Conservation (phyloP, 1,140 invertebrate genomes). For the Trachymyrmex cornetzi region DNA sequence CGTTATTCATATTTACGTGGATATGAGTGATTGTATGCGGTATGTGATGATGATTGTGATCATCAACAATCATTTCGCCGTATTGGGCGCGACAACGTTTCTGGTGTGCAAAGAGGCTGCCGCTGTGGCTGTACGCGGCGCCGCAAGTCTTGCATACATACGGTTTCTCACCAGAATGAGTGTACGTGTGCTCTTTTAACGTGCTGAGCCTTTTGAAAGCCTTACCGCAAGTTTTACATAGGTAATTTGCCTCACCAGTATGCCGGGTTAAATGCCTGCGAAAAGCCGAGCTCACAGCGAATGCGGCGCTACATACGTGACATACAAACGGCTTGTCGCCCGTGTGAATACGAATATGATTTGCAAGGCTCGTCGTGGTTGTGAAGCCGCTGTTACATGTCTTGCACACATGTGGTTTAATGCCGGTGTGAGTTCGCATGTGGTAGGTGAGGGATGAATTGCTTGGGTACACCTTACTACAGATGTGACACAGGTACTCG, state of each 20-base stretch:
- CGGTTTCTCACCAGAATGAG: conserved; percentile 88
- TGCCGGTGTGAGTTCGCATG: conserved; percentile 86
- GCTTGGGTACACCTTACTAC: conserved; percentile 86
- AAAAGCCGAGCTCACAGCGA: conserved; percentile 85
- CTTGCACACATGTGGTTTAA: conserved; percentile 86
- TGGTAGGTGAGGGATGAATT: conserved; percentile 86
- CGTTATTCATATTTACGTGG: conserved; percentile 84
- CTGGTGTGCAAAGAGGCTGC: conserved; percentile 86
- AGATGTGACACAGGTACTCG: conserved; percentile 86
- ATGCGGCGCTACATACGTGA: conserved; percentile 86
- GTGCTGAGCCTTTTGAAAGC: conserved; percentile 89
- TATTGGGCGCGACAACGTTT: conserved; percentile 84
- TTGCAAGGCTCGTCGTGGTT: conserved; percentile 85
- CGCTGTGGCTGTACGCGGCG: conserved; percentile 86
- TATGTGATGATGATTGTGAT: conserved; percentile 78
- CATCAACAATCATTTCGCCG: conserved; percentile 82
- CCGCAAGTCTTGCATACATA: conserved; percentile 88
- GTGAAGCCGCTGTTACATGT: conserved; percentile 86
- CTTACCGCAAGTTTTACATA: conserved; percentile 89
- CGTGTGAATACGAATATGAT: conserved; percentile 86
- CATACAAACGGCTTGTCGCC: conserved; percentile 86
- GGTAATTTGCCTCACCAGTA: conserved; percentile 88
- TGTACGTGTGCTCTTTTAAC: conserved; percentile 87
- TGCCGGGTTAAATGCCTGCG: conserved; percentile 88
- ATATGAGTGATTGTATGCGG: conserved; percentile 78